Evolutionary conservation across 2,113 vertebrate species (phyloP), one percentile per base, ranked within the genome.

Genomic region (Mus pahari): DNA sequence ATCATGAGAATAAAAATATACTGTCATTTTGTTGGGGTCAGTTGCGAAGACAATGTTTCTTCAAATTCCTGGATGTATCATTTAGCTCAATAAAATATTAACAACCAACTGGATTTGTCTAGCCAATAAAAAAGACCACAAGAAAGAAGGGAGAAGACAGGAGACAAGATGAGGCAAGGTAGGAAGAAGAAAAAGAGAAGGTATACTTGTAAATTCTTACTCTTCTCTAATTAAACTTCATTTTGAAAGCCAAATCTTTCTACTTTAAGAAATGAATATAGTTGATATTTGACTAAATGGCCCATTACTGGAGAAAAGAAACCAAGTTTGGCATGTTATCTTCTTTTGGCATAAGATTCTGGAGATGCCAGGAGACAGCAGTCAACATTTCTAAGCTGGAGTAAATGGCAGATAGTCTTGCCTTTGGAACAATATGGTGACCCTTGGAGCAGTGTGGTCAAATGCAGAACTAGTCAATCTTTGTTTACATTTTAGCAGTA

Each of bases 391-490:
- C 64, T 78, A 45, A 86, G n/a, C 28, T 66, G 71, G 26, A 33
- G 58, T 74, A 91, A 89, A 48, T 8, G 73, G 50, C 64, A 95
- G 50, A 84, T 73, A 48, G 60, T 48, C n/a, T 53, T 62, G 50
- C 71, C 50, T 90, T 84, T 42, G 55, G 64, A 92, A 42, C 66
- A 81, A 74, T 84, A 14, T 0, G 7, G 90, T 64, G 53, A 42
- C 70, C 42, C 90, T 75, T 60, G 50, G 64, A 78, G 50, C 60
- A 81, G 48, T 88, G 17, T 1, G 4, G 78, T 77, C 71, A 71
- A 66, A 33, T 8, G 36, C 58, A 91, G 26, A 31, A 45, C 68
- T 89, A 77, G 70, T 97, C 89, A 92, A 96, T 53, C 73, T 68
- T 77, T 78, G 26, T 90, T 95, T 90, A 73, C 39, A 36, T 58